phyloP scores from a whole-genome alignment of 2,113 vertebrate species.

The Stictonetta naevosa region DNA sequence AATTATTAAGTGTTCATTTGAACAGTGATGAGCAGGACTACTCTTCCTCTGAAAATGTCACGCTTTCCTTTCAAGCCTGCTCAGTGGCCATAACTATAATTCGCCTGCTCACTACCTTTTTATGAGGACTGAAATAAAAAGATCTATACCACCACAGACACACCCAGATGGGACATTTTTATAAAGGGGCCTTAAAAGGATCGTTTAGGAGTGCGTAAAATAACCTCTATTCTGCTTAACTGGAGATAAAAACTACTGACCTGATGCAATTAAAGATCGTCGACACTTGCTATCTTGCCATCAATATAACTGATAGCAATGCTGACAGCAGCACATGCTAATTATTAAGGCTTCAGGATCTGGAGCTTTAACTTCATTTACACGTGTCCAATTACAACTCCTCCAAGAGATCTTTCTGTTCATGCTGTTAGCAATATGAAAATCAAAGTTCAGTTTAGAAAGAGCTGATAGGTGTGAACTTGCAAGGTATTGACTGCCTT shows the following conservation, averaged over 20 bases:
- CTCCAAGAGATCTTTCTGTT: background rate
- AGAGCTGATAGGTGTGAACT: background rate
- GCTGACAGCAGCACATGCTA: background rate
- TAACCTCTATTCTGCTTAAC: background rate
- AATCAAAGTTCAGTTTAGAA: background rate
- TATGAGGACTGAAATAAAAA: conserved; percentile 45
- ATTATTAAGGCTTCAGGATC: background rate
- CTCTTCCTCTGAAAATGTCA: conserved; percentile 44
- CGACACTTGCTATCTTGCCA: background rate
- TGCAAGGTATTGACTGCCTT: background rate
- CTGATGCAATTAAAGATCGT: background rate
- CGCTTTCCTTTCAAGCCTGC: background rate
- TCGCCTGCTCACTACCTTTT: conserved; percentile 29
- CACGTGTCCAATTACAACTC: background rate
- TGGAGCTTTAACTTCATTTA: background rate
- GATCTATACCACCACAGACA: background rate
- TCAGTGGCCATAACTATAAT: conserved; percentile 49
- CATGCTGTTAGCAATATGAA: background rate
- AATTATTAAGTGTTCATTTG: conserved; percentile 80
- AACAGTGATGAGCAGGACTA: conserved; percentile 51
- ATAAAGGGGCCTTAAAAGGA: conserved; percentile 28
- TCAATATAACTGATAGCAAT: background rate
- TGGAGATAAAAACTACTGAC: conserved; percentile 24
- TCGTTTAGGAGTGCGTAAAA: conserved; percentile 43
- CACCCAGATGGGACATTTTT: background rate